Base-by-base conservation (phyloP, 2,797 vertebrate species). In the Mus caroli region DNA sequence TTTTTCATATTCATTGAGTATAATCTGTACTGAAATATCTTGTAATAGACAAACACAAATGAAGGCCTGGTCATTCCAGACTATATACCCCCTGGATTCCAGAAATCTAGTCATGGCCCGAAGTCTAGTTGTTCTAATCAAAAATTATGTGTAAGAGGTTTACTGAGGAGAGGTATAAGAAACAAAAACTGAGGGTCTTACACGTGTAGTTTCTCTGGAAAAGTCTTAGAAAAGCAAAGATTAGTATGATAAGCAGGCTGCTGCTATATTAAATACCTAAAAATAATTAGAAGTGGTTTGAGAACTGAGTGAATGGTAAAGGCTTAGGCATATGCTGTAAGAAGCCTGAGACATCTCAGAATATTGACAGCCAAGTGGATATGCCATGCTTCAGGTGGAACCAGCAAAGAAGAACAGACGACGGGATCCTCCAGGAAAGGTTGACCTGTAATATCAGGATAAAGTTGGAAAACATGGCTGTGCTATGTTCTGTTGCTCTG, bases 11-110 rank as follows among this genome's bases (percentile, higher is more conserved):
- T 2, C 0, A 14, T 0, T 24, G 78, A 14, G 24, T 0, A 2
- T 11, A 26, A 6, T 34, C 22, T 7, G 6, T 0, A 28, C 3
- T 12, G 14, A 0, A 20, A 2, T 10, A 28, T 28, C 37, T 60
- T n/a, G 4, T 22, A 37, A 50, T 12, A 34, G 19, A 7, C 19
- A 6, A 46, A 40, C 17, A 40, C 26, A 69, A 52, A 9, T 0
- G 17, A 28, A 40, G 52, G 37, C 89, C n/a, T 19, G 24, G 0
- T 10, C 52, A 54, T 40, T 56, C 22, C 22, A 40, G 22, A 50
- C 0, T 6, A 0, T 1, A 0, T 3, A 15, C 7, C 22, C 37
- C n/a, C 31, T 19, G 24, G 7, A 62, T 54, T 40, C 15, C 10
- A 15, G 34, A 40, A 90, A 60, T n/a, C 17, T 7, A 14, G 26